Base-by-base conservation (phyloP, 2,888 invertebrate species). In the Hydriomena furcata region DNA sequence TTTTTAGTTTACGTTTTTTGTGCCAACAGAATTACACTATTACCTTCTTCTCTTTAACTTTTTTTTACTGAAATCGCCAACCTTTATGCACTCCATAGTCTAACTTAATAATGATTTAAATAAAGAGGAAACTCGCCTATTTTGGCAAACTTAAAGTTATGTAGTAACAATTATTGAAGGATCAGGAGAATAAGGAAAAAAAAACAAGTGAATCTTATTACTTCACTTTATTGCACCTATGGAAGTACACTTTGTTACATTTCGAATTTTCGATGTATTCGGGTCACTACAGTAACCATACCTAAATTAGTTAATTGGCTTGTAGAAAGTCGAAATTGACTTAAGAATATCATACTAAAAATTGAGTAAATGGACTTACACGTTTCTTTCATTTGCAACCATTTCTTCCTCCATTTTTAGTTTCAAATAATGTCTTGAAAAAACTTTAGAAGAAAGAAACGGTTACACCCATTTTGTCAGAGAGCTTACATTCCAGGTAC, bases 181-280 rank as follows among this genome's bases (percentile, higher is more conserved):
- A n/a, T n/a, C n/a, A n/a, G n/a, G n/a, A n/a, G n/a, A n/a, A n/a
- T 17, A 23, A 23, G 27, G 23, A 38, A 48, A 31, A 44, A 28
- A 58, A 69, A 78, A 67, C 65, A 60, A 72, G 68, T 65, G 59
- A 62, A 44, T 48, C 60, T 71, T 63, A 76, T 81, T 78, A 79
- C 72, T 79, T 82, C 76, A 82, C 73, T 90, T 89, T 89, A 90
- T 90, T 90, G 90, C 90, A 90, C 89, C 83, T 84, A 83, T 74
- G 73, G 79, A 89, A 88, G 86, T 90, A 89, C 89, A 89, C 82
- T 88, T 87, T 77, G 81, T 87, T 82, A 79, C 75, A 81, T 74
- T 75, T 85, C 80, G 82, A 79, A 74, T 80, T 74, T 75, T 85
- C 80, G 82, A 79, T 84, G 81, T 78, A 60, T 30, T 69, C 52